Conservation (phyloP, 1,140 invertebrate genomes). For the Sarcophaga bullata region DNA sequence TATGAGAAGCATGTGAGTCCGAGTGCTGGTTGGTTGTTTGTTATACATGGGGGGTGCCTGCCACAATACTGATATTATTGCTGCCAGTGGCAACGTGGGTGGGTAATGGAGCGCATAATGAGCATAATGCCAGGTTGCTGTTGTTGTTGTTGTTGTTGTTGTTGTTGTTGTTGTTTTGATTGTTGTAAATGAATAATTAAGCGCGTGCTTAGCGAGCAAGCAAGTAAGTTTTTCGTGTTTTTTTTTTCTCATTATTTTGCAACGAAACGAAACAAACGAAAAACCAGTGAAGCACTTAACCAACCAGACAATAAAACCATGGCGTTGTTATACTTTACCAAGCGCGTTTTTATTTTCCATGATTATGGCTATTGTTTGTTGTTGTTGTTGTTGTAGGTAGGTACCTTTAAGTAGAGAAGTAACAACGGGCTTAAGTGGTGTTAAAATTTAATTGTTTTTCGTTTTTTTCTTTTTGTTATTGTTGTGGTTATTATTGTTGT, state of each 20-base stretch:
- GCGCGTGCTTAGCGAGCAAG: slow-evolving; percentile 26
- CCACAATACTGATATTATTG: neutral
- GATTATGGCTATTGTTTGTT: no score
- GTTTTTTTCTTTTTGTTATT: neutral
- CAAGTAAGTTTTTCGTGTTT: no score
- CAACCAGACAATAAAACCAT: neutral
- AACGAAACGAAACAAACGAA: slow-evolving; percentile 18
- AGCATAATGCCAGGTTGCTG: slow-evolving; percentile 11
- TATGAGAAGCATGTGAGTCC: no score
- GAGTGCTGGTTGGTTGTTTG: no score
- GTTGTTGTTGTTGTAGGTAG: no score
- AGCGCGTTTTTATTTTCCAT: no score
- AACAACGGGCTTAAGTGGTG: neutral
- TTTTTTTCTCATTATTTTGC: neutral
- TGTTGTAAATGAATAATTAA: slow-evolving; percentile 34
- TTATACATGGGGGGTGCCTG: no score
- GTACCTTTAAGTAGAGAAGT: neutral
- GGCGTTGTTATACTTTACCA: neutral
- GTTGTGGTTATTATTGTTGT: neutral
- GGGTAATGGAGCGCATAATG: slow-evolving; percentile 40
- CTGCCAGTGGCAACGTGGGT: slow-evolving; percentile 30
- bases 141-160: no score
- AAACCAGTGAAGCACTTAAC: neutral
- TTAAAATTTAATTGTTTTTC: slow-evolving; percentile 12
- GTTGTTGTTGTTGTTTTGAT: slow-evolving; percentile 16